Percentiles rank a stretch among this genome's conserved stretches.
Evolutionary conservation across 2,113 vertebrate genomes (phyloP).

Genomic region (Pollachius pollachius): DNA sequence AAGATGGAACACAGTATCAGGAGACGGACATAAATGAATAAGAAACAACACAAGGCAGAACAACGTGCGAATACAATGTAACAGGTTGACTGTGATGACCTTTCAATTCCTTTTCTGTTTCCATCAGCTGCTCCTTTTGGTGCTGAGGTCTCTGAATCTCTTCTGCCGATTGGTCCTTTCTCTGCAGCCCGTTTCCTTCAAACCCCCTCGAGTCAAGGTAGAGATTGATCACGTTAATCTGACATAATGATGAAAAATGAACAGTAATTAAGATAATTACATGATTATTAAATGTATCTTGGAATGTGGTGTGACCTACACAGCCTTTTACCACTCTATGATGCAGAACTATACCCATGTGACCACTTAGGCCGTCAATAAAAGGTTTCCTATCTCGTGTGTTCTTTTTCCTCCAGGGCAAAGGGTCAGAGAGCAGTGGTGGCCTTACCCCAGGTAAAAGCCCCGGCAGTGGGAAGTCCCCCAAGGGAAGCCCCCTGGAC

Average conservation of each 20-base stretch:
- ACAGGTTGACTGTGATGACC: too few species aligned
- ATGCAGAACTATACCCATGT: too few species aligned
- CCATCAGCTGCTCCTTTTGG: conserved; percentile 85
- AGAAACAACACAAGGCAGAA: too few species aligned
- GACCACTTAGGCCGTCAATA: too few species aligned
- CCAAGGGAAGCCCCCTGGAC: conserved; percentile 32
- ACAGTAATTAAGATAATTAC: too few species aligned
- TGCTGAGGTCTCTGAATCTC: conserved; percentile 85
- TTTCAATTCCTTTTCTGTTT: conserved; percentile 17
- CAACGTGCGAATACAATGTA: too few species aligned
- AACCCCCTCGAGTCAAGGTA: conserved; percentile 80
- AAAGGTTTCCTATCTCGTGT: background rate
- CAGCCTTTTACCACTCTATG: too few species aligned
- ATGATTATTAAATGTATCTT: too few species aligned
- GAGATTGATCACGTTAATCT: background rate
- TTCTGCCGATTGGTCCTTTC: conserved; percentile 89
- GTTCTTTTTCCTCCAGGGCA: conserved; percentile 33
- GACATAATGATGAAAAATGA: too few species aligned
- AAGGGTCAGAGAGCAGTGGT: conserved; percentile 36
- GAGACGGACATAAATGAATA: too few species aligned
- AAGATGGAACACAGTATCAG: too few species aligned
- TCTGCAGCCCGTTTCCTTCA: conserved; percentile 87
- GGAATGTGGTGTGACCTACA: too few species aligned
- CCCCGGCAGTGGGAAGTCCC: conserved; percentile 19
- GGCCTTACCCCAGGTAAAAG: conserved; percentile 30